Base-by-base conservation (phyloP, 2,888 invertebrate genomes). In the Diarsia mendica region DNA sequence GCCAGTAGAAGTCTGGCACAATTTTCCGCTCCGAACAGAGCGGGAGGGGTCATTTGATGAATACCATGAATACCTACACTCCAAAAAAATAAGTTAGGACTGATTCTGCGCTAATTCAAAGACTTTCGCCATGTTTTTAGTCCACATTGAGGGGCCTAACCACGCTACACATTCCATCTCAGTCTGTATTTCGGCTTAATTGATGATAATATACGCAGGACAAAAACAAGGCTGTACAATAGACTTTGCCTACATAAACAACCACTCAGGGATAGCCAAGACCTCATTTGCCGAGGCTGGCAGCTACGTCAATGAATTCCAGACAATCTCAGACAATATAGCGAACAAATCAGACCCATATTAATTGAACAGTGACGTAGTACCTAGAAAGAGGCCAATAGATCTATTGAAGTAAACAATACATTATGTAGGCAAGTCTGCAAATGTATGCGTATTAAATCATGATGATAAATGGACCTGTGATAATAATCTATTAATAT, bases 341-440 rank as follows among this genome's bases (percentile, higher is more conserved):
- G 55, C 51, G 58, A 73, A 65, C 80, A 70, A 83, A 82, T 82
- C 76, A 83, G 72, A 49, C 13, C 70, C 70, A 67, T 53, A 73
- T 72, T 80, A 83, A 83, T 83, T 80, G 80, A 71, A 76, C 65
- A 44, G 49, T 75, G 83, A 82, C 82, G 76, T 75, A 69, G 46
- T 49, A 48, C 48, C 64, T 13, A 64, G 72, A 75, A 64, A 70
- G 63, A 83, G 69, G 72, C 67, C 71, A 72, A 79, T 79, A 69
- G 72, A 79, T 65, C 49, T 48, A 63, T 61, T 64, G 58, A 71
- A 69, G 66, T 72, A 79, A 82, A 79, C 70, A 83, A 82, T 77
- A 55, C 63, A 33, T 46, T 20, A 70, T 44, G 49, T 53, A 53
- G 66, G 51, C 67, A 33, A 23, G 67, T 48, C 46, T 39, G 48